Base-by-base conservation (phyloP, 2,888 invertebrate genomes). In the Polymixis lichenea region DNA sequence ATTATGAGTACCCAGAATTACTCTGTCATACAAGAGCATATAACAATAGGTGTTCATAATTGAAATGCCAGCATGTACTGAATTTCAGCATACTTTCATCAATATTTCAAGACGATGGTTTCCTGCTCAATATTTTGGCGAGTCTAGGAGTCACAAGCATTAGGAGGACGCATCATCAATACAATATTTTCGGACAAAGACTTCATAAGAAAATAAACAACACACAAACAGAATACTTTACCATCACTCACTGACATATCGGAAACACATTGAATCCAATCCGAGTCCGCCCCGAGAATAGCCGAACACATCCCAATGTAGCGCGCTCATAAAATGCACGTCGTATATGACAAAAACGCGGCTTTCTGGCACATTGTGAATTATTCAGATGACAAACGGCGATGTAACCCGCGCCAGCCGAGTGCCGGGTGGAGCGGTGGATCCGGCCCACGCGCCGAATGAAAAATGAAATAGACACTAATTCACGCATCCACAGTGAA, bases 381-480 rank as follows among this genome's bases (percentile, higher is more conserved):
- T 84, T 68, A 84, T 84, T 80, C 77, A 86, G 62, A 83, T 77
- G 86, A 83, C 77, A 80, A 66, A 83, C 72, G 72, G 74, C 76
- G 25, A 66, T 32, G 84, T 56, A 69, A 72, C 74, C 72, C 71
- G 25, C 61, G 66, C 65, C 49, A 19, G 28, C 53, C 9, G 70
- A 66, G 51, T 43, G 58, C 43, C 67, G 46, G 32, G 9, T 2
- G 17, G 28, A n/a, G 13, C 53, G 43, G 9, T 2, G 17, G 28
- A n/a, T 9, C 53, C 46, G 46, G 19, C 22, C 56, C 77, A 38
- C 53, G n/a, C 22, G 51, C 32, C 62, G 25, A 9, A 46, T 83
- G 53, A 67, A 73, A 81, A 46, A 73, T 74, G 53, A 79, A 67
- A 84, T 25, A 73, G 60, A 38, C 66, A 55, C 72, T 72, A 68